Evolutionary conservation across 2,888 invertebrate species (phyloP), one percentile per base, ranked within the genome.

Genomic region (Cotesia congregata): DNA sequence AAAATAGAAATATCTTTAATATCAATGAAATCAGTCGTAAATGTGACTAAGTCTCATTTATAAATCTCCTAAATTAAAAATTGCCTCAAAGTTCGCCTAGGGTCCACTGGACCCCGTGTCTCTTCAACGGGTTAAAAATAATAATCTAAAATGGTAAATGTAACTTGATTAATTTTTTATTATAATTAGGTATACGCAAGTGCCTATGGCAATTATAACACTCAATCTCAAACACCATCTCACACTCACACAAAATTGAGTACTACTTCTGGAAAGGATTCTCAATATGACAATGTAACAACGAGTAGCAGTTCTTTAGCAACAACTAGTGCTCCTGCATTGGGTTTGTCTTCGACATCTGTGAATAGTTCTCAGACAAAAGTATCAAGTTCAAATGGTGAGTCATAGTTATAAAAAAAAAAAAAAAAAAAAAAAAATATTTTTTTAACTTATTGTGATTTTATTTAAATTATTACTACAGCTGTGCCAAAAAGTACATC

Each of bases 401-500:
- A 82, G 80, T 77, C 9, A 6, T 65, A 9, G n/a, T 59, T 38
- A 38, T 62, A 0, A 30, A 4, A 17, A n/a, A n/a, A n/a, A 0
- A 30, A 4, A 17, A 0, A 30, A 4, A 17, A 0, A 30, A 4
- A 17, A 0, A 30, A 4, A 17, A 30, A 4, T 41, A 40, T 61
- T 62, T 12, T 38, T 72, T 9, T 41, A 39, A 9, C 6, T n/a
- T 41, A 38, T 60, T 72, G 15, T 6, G 20, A 71, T 20, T 39
- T 12, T 9, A 7, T 30, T 7, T 15, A 5, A 39, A 38, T 59
- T 38, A 17, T 64, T 77, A 30, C 30, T 30, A 50, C 70, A 89
- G 88, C 87, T 78, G 87, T 88, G 80, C 88, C 88, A 81, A 88
- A 89, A 85, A 88, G 87, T 81, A 87, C 87, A 59, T 86, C 87